These are phyloP conservation scores for Actinopyga echinites DNA, from an alignment of 53 echinoderm and acorn worm genomes.

Conservation along the genomic window DNA sequence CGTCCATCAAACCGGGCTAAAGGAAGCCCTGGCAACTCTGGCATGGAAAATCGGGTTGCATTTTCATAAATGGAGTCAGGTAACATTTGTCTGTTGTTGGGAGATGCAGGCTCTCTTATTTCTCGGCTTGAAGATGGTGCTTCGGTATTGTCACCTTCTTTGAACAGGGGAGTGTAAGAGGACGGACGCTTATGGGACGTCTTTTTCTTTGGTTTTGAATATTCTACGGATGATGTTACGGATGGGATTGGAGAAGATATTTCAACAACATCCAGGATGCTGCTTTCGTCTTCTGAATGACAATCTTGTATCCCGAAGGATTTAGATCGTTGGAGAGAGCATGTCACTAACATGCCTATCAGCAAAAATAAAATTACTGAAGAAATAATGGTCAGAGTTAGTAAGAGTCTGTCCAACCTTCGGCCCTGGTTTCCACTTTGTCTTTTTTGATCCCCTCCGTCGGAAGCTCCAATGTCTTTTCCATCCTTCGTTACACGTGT, in stretches of 20 bases:
- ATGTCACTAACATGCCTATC: not conserved
- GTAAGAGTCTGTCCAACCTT: not conserved
- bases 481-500: not conserved
- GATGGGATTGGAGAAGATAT: constrained; percentile 18
- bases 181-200: not conserved
- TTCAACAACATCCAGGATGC: not conserved
- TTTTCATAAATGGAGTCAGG: constrained; percentile 27
- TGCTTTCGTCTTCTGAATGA: not conserved
- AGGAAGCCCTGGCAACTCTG: constrained; percentile 17
- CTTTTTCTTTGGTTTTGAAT: not conserved
- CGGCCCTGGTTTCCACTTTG: not conserved
- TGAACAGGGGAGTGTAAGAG: constrained; percentile 21
- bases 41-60: constrained; percentile 18
- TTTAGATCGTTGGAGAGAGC: not conserved
- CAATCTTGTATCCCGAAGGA: not conserved
- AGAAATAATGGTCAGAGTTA: constrained; percentile 1
- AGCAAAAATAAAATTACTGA: not conserved
- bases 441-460: not conserved
- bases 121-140: not conserved
- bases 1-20: not conserved
- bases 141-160: not conserved
- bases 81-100: not conserved
- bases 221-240: constrained; percentile 11
- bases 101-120: not conserved
- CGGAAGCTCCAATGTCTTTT: not conserved